Conservation (phyloP, 2,113 vertebrate species). For the Cyprinodon variegatus region DNA sequence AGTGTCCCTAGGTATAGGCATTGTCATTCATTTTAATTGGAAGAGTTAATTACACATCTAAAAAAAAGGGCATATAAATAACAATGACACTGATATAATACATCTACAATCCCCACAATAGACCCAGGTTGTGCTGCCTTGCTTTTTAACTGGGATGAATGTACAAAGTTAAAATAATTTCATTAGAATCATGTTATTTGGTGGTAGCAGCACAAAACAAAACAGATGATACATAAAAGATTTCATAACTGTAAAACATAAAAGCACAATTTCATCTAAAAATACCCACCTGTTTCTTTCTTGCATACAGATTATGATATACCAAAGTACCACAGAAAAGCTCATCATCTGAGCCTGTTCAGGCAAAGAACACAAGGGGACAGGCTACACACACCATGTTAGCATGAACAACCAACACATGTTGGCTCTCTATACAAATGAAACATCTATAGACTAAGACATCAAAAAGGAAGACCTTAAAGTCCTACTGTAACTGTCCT, state of each 20-base stretch:
- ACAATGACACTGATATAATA: slow-evolving; percentile 65
- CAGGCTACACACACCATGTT: slow-evolving; percentile 55
- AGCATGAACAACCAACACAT: slow-evolving; percentile 53
- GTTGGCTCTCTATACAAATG: slow-evolving; percentile 49
- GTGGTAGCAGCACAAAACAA: slow-evolving; percentile 46
- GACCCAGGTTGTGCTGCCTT: slow-evolving; percentile 48
- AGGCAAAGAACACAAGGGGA: slow-evolving; percentile 64
- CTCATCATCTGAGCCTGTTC: slow-evolving; percentile 40
- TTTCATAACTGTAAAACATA: slow-evolving; percentile 38
- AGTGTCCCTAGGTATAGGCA: slow-evolving; percentile 54
- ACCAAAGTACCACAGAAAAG: slow-evolving; percentile 39
- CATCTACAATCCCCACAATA: slow-evolving; percentile 59
- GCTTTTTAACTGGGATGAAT: not conserved
- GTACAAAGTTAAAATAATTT: not conserved
- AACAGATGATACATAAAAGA: slow-evolving; percentile 25
- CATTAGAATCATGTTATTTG: not conserved
- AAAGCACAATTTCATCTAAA: slow-evolving; percentile 56
- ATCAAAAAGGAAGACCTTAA: slow-evolving; percentile 57
- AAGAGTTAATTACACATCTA: slow-evolving; percentile 73
- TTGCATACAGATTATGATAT: slow-evolving; percentile 42
- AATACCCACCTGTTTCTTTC: slow-evolving; percentile 50
- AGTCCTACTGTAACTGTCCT: slow-evolving; percentile 38
- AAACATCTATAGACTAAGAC: slow-evolving; percentile 51
- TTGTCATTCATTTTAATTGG: slow-evolving; percentile 50
- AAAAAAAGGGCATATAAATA: slow-evolving; percentile 75